Evolutionary conservation across 30 jellyfish, hydroid and myxozoan genomes (phyloP).

Genomic region (Hydractinia symbiolongicarpus): DNA sequence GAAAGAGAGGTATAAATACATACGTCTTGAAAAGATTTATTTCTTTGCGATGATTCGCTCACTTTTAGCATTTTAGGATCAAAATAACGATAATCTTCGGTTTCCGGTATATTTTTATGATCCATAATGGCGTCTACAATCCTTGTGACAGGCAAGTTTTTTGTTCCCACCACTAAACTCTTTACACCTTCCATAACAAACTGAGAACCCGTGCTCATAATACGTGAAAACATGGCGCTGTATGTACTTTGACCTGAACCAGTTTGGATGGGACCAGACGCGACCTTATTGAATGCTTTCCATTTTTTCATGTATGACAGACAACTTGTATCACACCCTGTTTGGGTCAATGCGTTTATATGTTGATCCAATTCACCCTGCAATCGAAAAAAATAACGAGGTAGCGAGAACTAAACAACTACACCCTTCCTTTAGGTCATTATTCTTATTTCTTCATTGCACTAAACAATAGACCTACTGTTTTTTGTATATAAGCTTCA

Average conservation of each 20-base stretch:
- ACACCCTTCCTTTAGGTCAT: background rate
- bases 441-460: background rate
- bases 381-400: too few relatives aligned
- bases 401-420: background rate
- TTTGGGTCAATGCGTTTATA: constrained; percentile 51
- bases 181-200: constrained; percentile 97
- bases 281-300: constrained; percentile 82
- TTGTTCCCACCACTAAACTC: constrained; percentile 82
- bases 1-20: background rate
- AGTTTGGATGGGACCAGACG: constrained; percentile 91
- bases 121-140: constrained; percentile 89
- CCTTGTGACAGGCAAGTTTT: constrained; percentile 85
- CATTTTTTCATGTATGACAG: constrained; percentile 62
- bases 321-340: constrained; percentile 70
- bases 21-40: constrained; percentile 70
- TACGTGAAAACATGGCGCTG: constrained; percentile 93
- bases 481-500: background rate
- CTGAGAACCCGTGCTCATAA: constrained; percentile 94
- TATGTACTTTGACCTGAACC: constrained; percentile 92
- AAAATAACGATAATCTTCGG: constrained; percentile 71
- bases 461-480: background rate
- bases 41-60: constrained; percentile 49
- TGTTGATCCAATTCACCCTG: constrained; percentile 82
- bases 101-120: constrained; percentile 68
- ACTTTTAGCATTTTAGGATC: constrained; percentile 82